phyloP scores from a whole-genome alignment of 2,113 vertebrate genomes.

The Fregata magnificens region DNA sequence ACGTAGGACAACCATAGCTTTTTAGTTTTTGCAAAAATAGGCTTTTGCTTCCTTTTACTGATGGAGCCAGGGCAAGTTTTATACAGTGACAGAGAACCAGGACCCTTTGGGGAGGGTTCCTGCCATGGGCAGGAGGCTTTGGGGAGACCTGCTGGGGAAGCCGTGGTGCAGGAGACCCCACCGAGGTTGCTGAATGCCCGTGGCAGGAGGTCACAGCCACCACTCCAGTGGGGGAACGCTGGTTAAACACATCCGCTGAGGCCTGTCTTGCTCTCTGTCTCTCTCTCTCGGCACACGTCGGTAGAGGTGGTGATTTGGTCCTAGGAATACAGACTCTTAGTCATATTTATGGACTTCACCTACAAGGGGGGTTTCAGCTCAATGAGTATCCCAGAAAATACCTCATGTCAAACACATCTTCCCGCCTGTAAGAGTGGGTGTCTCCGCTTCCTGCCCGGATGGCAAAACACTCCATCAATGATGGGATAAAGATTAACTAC shows the following conservation, averaged over 20 bases:
- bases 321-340: background rate
- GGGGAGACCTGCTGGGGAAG: background rate
- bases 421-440: background rate
- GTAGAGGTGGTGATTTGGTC: background rate
- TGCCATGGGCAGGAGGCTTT: background rate
- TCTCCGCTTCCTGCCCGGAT: background rate
- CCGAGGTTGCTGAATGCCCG: background rate
- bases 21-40: background rate
- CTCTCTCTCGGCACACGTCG: background rate
- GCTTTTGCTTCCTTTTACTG: background rate
- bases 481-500: conserved; percentile 2
- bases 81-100: background rate
- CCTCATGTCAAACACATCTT: background rate
- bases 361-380: background rate
- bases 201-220: background rate
- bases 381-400: conserved; percentile 27
- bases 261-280: background rate
- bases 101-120: background rate
- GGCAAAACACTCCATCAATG: background rate
- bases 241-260: background rate
- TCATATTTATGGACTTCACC: background rate
- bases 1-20: background rate
- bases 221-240: rapidly evolving
- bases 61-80: background rate
- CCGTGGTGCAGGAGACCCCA: background rate